These are phyloP conservation scores for Paralinhomoeus sp. DNA, from an alignment of 2,888 invertebrate genomes.

Conservation along the genomic window DNA sequence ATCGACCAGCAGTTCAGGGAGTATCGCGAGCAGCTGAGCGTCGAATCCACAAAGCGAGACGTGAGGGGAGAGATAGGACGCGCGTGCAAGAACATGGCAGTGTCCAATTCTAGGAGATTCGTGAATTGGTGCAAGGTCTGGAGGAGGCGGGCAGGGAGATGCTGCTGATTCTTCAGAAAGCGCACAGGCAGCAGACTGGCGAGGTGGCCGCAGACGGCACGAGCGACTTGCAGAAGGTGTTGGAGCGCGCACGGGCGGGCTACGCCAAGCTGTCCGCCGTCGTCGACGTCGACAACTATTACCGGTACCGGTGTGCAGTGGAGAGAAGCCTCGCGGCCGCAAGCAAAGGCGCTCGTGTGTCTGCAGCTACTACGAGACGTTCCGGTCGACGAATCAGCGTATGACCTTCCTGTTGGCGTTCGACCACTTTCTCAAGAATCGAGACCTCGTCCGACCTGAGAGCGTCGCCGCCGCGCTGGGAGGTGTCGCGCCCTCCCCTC, in stretches of 20 bases:
- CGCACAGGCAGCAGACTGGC: conserved; percentile 47
- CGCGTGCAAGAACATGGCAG: too few species aligned
- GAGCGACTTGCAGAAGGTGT: conserved; percentile 42
- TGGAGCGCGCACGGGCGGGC: conserved; percentile 35
- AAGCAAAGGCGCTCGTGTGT: too few species aligned
- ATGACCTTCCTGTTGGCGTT: conserved; percentile 53
- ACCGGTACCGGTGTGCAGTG: not conserved
- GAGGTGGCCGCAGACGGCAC: conserved; percentile 39
- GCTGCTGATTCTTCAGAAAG: conserved; percentile 51
- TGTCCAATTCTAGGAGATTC: conserved; percentile 36
- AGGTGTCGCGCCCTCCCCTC: too few species aligned
- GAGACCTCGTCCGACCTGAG: conserved; percentile 47
- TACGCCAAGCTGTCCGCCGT: not conserved
- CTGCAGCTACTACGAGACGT: conserved; percentile 54
- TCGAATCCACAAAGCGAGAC: too few species aligned
- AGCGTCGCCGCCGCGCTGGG: conserved; percentile 54
- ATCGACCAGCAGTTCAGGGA: too few species aligned
- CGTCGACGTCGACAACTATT: not conserved
- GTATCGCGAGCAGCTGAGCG: too few species aligned
- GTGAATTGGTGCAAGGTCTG: conserved; percentile 46
- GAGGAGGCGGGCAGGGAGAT: conserved; percentile 56
- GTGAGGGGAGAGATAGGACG: too few species aligned
- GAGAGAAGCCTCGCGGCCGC: too few species aligned
- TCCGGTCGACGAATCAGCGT: conserved; percentile 57
- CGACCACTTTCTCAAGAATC: conserved; percentile 54